These are phyloP conservation scores for Manis pentadactyla DNA, from an alignment of 2,797 vertebrate genomes.

Conservation along the genomic window DNA sequence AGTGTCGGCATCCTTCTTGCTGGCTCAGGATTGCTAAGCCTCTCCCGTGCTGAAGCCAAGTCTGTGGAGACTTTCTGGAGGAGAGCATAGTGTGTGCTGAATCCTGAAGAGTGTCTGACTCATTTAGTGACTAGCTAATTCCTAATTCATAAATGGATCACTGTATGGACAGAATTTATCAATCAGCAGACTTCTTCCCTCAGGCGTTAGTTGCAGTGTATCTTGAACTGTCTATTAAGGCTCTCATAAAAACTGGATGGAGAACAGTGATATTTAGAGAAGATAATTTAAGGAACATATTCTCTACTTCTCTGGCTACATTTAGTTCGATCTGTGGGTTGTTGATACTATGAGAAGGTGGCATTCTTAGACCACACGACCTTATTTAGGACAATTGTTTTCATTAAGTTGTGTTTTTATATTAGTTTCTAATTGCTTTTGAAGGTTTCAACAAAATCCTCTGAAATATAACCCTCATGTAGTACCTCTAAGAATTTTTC, in stretches of 20 bases:
- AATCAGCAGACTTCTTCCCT: neutral
- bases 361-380: neutral
- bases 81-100: neutral
- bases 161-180: neutral
- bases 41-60: neutral
- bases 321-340: neutral
- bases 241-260: neutral
- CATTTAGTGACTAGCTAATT: neutral
- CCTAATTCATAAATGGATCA: neutral
- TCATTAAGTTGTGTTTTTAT: conserved; percentile 1
- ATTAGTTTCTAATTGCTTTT: conserved; percentile 6
- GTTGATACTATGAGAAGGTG: neutral
- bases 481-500: neutral
- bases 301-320: neutral
- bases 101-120: conserved; percentile 25
- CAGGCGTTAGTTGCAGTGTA: neutral
- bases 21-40: neutral
- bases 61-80: neutral
- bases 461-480: neutral
- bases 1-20: neutral
- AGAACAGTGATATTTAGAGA: neutral
- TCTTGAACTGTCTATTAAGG: neutral
- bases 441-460: neutral
- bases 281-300: neutral
- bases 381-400: neutral